These are phyloP conservation scores for Lacerta bilineata DNA, from an alignment of 2,797 vertebrate species.

Conservation along the genomic window DNA sequence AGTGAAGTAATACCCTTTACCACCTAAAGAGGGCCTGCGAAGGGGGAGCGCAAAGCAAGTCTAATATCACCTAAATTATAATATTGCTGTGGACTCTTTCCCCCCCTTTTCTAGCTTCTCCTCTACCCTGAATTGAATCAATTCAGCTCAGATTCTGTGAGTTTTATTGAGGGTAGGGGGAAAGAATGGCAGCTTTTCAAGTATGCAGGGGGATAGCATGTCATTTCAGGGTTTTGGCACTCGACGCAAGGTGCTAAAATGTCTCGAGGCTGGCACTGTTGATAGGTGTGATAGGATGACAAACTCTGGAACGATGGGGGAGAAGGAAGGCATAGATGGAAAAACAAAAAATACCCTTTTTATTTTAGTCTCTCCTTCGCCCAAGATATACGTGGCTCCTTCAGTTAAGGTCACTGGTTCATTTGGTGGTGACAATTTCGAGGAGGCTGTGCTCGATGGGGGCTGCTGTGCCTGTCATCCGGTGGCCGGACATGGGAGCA, in stretches of 20 bases:
- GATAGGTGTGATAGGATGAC: slow-evolving; percentile 21
- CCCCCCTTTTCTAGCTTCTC: background rate
- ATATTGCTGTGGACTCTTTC: background rate
- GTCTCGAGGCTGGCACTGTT: background rate
- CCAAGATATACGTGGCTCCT: slow-evolving; percentile 21
- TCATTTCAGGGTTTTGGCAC: background rate
- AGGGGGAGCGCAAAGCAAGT: background rate
- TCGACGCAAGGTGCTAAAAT: background rate
- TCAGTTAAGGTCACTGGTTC: slow-evolving; percentile 33
- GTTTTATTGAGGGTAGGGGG: background rate
- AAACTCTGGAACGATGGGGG: background rate
- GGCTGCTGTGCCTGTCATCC: background rate
- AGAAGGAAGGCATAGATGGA: background rate
- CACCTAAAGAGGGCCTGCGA: background rate
- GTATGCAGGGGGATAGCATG: background rate
- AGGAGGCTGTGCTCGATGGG: background rate
- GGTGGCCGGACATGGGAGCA: slow-evolving; percentile 10
- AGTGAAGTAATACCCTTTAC: background rate
- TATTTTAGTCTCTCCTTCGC: background rate
- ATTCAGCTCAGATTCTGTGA: background rate
- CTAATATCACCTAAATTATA: background rate
- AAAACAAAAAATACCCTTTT: slow-evolving; percentile 1
- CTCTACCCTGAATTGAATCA: background rate
- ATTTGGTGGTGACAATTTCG: slow-evolving; percentile 31
- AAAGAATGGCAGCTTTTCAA: slow-evolving; percentile 3